These are phyloP conservation scores for Tromatobia lineatoria DNA, from an alignment of 2,888 invertebrate species.

Conservation along the genomic window DNA sequence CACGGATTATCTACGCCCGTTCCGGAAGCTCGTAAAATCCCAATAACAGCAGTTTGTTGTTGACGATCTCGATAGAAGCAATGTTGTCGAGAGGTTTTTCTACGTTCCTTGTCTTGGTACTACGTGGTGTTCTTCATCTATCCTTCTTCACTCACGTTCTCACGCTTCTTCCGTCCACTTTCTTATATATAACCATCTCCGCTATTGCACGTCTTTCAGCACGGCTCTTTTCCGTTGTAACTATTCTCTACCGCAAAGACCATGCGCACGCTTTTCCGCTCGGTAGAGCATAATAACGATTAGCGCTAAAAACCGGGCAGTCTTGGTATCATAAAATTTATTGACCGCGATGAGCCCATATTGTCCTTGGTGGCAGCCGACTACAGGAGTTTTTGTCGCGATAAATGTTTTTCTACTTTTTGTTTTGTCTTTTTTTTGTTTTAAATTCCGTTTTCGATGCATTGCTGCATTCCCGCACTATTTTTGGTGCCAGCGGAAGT, in stretches of 20 bases:
- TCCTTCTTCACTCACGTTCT: not conserved
- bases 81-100: constrained; percentile 59
- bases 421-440: not conserved
- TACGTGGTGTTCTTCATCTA: not conserved
- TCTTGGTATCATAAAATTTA: constrained; percentile 59
- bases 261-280: constrained; percentile 50
- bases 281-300: constrained; percentile 60
- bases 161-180: not conserved
- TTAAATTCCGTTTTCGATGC: constrained; percentile 11
- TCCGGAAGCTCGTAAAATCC: constrained; percentile 63
- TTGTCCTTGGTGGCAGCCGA: constrained; percentile 27
- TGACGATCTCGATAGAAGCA: constrained; percentile 64
- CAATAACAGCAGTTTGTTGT: constrained; percentile 67
- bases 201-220: constrained; percentile 2
- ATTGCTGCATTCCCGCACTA: constrained; percentile 1
- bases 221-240: constrained; percentile 24
- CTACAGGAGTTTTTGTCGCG: constrained; percentile 23
- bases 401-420: constrained; percentile 5
- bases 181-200: not conserved
- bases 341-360: constrained; percentile 56
- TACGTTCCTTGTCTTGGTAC: constrained; percentile 18
- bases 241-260: too few species aligned
- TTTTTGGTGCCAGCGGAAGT: constrained; percentile 34
- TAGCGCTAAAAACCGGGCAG: constrained; percentile 43
- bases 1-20: constrained; percentile 9